phyloP scores from a whole-genome alignment of 1,140 invertebrate genomes.

The Ericerus pela region DNA sequence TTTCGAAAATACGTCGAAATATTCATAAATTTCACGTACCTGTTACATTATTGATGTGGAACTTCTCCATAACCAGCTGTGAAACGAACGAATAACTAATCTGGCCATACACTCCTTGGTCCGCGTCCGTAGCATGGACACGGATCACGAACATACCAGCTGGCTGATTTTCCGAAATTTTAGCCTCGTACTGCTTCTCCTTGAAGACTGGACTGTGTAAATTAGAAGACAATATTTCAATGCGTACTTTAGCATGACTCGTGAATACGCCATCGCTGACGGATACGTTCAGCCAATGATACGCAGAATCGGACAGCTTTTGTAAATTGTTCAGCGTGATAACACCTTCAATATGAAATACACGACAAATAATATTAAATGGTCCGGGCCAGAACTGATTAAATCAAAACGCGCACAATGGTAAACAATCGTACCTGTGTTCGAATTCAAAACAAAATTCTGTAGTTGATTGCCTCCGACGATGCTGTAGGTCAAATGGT shows the following conservation, averaged over 20 bases:
- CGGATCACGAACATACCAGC: conserved; percentile 55
- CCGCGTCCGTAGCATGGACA: conserved; percentile 63
- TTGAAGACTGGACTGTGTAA: conserved; percentile 60
- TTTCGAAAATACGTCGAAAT: too few relatives aligned
- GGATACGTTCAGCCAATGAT: conserved; percentile 60
- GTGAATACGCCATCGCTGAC: conserved; percentile 85
- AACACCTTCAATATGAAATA: conserved; percentile 30
- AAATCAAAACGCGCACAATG: too few relatives aligned
- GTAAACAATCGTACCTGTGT: conserved; percentile 36
- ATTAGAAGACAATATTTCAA: conserved; percentile 67
- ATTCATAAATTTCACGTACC: conserved; percentile 29
- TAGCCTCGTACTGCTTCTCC: conserved; percentile 54
- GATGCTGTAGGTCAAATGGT: conserved; percentile 61
- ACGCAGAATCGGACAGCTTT: conserved; percentile 36
- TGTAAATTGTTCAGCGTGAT: conserved; percentile 43
- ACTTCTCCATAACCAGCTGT: conserved; percentile 55
- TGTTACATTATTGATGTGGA: conserved; percentile 57
- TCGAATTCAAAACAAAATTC: conserved; percentile 62
- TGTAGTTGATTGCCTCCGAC: conserved; percentile 69
- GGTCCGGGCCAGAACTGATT: not conserved
- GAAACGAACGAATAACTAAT: conserved; percentile 69
- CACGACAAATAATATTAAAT: not conserved
- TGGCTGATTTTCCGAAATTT: conserved; percentile 62
- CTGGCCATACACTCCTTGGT: conserved; percentile 63
- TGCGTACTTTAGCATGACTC: conserved; percentile 60